A percentile compares a stretch with the other conserved stretches of the same genome.
Evolutionary conservation across 2,797 vertebrate species (phyloP).

Genomic region (Parotocinclus haroldoi): DNA sequence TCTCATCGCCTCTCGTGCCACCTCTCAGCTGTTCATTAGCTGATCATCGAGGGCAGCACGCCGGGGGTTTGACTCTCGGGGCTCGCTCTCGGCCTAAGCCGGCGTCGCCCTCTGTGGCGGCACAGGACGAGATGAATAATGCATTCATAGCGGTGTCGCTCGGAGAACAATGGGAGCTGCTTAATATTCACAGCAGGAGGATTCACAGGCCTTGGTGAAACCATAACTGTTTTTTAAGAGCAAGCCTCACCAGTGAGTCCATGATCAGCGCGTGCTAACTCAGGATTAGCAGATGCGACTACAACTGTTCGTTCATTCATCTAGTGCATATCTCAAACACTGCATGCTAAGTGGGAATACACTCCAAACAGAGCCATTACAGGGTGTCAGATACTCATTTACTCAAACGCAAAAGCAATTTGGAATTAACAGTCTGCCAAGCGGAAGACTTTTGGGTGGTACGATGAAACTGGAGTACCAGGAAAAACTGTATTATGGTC

Average conservation of each 20-base stretch:
- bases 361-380: too few species aligned
- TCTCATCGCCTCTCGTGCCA: constrained; percentile 44
- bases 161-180: constrained; percentile 45
- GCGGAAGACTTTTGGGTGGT: too few species aligned
- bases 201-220: constrained; percentile 38
- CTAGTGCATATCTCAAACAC: too few species aligned
- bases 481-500: too few species aligned
- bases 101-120: constrained; percentile 29
- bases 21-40: constrained; percentile 57
- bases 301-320: too few species aligned
- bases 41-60: constrained; percentile 39
- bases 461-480: too few species aligned
- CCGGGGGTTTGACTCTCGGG: constrained; percentile 8
- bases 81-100: constrained; percentile 20
- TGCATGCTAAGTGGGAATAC: too few species aligned
- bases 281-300: too few species aligned
- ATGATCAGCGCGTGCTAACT: too few species aligned
- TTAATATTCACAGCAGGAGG: constrained; percentile 56
- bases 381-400: too few species aligned
- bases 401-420: too few species aligned
- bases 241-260: constrained; percentile 13
- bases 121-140: constrained; percentile 45
- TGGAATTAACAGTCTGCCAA: too few species aligned
- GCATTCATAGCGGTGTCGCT: constrained; percentile 44
- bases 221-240: constrained; percentile 38